phyloP scores from a whole-genome alignment of 2,888 invertebrate species.

The Agrochola circellaris region DNA sequence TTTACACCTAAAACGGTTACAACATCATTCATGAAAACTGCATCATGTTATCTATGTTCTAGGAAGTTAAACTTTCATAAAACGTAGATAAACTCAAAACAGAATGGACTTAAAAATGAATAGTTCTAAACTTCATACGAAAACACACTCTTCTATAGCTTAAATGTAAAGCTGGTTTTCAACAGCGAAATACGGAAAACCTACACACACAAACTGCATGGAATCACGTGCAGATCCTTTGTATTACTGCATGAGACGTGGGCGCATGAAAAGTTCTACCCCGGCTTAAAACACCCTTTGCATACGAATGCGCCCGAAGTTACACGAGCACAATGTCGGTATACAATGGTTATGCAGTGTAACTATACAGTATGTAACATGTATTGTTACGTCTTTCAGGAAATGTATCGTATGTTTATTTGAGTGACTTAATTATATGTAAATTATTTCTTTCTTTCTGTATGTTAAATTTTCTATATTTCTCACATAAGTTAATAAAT shows the following conservation, averaged over 20 bases:
- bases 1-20: no score
- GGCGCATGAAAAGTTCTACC: slow-evolving; percentile 32
- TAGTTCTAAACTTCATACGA: slow-evolving; percentile 3
- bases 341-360: not conserved
- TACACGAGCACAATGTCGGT: slow-evolving; percentile 10
- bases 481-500: not conserved
- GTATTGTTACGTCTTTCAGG: not conserved
- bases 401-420: not conserved
- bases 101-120: slow-evolving; percentile 1
- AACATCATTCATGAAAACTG: not conserved
- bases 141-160: not conserved
- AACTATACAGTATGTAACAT: not conserved
- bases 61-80: not conserved
- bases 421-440: not conserved
- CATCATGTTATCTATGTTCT: not conserved
- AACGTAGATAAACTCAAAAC: not conserved
- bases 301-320: slow-evolving; percentile 37
- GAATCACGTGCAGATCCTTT: slow-evolving; percentile 20
- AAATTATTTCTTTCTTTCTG: not conserved
- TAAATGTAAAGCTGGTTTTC: slow-evolving; percentile 19
- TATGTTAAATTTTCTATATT: not conserved
- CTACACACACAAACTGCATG: not conserved
- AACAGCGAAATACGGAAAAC: slow-evolving; percentile 14
- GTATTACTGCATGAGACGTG: slow-evolving; percentile 21
- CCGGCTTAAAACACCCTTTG: slow-evolving; percentile 14